A percentile compares a stretch with the other conserved stretches of the same genome.
phyloP scores from a whole-genome alignment of 1,140 invertebrate species.

The Procambarus clarkii region DNA sequence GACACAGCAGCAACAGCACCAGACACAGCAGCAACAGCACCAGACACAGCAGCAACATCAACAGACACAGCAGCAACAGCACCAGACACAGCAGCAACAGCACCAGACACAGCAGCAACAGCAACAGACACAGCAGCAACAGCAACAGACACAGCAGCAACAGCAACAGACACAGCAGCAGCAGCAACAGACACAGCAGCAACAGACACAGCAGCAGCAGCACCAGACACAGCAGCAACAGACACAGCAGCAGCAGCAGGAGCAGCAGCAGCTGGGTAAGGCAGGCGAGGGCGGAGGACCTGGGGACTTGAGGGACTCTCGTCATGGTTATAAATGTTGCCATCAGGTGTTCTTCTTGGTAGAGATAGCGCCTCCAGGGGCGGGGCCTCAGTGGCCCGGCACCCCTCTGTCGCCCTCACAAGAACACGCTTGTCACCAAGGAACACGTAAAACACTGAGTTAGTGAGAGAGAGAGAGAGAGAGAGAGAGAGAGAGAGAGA shows the following conservation, averaged over 20 bases:
- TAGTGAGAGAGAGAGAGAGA: neutral
- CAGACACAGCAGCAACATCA: too few relatives aligned
- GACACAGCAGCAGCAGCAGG: neutral
- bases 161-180: neutral
- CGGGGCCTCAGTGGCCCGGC: too few relatives aligned
- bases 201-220: neutral
- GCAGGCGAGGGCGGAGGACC: neutral
- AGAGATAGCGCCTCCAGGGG: neutral
- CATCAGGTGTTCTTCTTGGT: neutral
- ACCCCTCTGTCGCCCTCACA: too few relatives aligned
- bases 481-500: neutral
- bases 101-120: neutral
- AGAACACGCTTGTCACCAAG: neutral
- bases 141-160: neutral
- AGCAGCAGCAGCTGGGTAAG: neutral
- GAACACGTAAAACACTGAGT: too few relatives aligned
- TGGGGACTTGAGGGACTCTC: neutral
- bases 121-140: too few relatives aligned
- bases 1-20: too few relatives aligned
- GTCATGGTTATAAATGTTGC: conserved; percentile 8
- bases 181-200: neutral
- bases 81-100: neutral
- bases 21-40: too few relatives aligned
- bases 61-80: too few relatives aligned
- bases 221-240: neutral